These are phyloP conservation scores for Drosophila sulfurigaster DNA, from an alignment of 1,140 invertebrate genomes.

Conservation along the genomic window DNA sequence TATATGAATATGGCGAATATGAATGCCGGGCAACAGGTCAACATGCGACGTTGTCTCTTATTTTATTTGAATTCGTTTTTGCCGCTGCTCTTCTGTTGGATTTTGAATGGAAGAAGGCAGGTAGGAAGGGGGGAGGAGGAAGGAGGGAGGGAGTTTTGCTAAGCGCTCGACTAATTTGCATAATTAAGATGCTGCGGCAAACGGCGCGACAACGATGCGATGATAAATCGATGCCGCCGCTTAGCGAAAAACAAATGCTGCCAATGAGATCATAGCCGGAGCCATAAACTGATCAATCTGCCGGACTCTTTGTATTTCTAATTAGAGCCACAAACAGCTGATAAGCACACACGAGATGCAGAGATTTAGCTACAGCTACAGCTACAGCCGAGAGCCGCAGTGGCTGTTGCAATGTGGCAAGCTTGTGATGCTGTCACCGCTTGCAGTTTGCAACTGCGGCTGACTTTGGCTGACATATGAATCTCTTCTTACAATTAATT, in stretches of 20 bases:
- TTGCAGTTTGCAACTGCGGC: slow-evolving; percentile 25
- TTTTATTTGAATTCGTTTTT: slow-evolving; percentile 3
- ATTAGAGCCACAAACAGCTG: slow-evolving; percentile 43
- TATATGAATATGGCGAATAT: neutral
- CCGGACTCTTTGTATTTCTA: slow-evolving; percentile 40
- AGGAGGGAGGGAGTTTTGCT: neutral
- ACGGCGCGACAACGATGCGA: slow-evolving; percentile 62
- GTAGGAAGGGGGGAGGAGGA: too few relatives aligned
- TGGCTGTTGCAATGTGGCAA: too few relatives aligned
- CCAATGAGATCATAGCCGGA: slow-evolving; percentile 41
- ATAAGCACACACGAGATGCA: slow-evolving; percentile 19
- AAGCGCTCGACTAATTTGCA: slow-evolving; percentile 66
- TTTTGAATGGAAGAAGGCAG: neutral
- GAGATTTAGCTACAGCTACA: slow-evolving; percentile 22
- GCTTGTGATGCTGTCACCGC: neutral
- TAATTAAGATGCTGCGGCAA: slow-evolving; percentile 71
- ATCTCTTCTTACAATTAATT: slow-evolving; percentile 80
- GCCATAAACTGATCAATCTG: slow-evolving; percentile 23
- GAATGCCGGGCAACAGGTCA: slow-evolving; percentile 36
- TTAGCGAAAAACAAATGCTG: slow-evolving; percentile 30
- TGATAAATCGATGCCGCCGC: slow-evolving; percentile 68
- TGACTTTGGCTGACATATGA: slow-evolving; percentile 58
- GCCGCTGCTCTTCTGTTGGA: slow-evolving; percentile 23
- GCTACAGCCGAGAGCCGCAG: neutral
- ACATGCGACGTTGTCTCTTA: slow-evolving; percentile 9